A percentile compares a stretch with the other conserved stretches of the same genome.
phyloP scores from a whole-genome alignment of 92 coral and sea anemone genomes.

The Paragorgia papillata region DNA sequence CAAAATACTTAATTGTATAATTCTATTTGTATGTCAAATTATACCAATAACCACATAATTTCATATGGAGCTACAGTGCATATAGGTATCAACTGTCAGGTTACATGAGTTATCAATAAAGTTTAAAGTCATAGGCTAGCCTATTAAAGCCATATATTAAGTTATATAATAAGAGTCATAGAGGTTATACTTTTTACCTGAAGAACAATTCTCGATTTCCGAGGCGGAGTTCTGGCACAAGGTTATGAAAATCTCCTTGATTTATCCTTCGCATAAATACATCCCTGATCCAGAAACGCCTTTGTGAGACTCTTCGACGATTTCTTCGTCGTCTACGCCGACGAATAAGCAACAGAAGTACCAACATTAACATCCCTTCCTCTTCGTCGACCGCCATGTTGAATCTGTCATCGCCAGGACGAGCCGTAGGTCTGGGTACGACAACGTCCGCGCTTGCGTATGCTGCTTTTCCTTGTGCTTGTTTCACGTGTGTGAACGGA shows the following conservation, averaged over 20 bases:
- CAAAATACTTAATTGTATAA: neutral
- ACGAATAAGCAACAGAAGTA: neutral
- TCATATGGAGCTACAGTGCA: neutral
- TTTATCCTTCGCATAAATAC: slow-evolving; percentile 1
- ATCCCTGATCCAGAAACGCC: slow-evolving; percentile 1
- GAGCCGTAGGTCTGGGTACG: no score
- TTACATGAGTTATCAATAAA: neutral
- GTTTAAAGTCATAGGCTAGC: neutral
- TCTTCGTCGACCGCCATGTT: slow-evolving; percentile 11
- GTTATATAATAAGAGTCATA: no score
- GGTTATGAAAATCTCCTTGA: slow-evolving; percentile 48
- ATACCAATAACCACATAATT: neutral
- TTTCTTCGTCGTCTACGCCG: slow-evolving; percentile 17
- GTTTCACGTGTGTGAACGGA: no score
- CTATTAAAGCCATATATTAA: no score
- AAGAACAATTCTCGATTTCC: slow-evolving; percentile 64
- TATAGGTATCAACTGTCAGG: no score
- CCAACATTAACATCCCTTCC: neutral
- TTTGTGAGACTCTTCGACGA: neutral
- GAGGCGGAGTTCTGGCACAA: slow-evolving; percentile 59
- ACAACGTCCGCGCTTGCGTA: no score
- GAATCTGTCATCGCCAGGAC: slow-evolving; percentile 1
- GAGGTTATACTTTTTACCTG: slow-evolving; percentile 33
- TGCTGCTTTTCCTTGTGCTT: no score
- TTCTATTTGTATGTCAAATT: neutral